phyloP scores from a whole-genome alignment of 53 echinoderm and acorn worm genomes.

The Pentamera pediparva region DNA sequence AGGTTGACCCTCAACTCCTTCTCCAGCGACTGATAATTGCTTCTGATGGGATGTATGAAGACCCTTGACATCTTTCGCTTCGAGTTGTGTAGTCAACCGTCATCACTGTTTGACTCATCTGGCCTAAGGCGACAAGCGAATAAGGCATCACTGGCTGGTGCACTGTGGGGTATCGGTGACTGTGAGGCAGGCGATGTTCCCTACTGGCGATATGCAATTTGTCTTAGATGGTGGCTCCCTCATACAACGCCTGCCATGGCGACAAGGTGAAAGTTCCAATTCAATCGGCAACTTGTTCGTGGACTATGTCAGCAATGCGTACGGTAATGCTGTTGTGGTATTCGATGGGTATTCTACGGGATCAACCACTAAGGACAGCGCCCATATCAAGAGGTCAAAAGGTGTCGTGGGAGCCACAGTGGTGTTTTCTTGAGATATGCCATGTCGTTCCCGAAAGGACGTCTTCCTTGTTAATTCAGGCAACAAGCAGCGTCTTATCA shows the following conservation, averaged over 20 bases:
- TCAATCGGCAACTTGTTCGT: conserved; percentile 29
- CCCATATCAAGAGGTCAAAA: conserved; percentile 5
- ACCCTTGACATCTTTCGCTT: neutral
- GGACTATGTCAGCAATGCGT: conserved; percentile 29
- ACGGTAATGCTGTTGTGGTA: conserved; percentile 26
- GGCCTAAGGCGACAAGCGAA: neutral
- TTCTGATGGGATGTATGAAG: neutral
- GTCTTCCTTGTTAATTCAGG: conserved; percentile 19
- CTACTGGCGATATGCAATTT: conserved; percentile 18
- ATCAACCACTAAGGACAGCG: conserved; percentile 17
- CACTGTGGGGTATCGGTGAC: conserved; percentile 25
- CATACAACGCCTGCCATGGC: conserved; percentile 55
- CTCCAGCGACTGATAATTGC: conserved; percentile 21
- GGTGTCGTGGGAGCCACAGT: conserved; percentile 26
- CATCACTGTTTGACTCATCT: conserved; percentile 26
- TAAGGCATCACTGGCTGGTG: conserved; percentile 23
- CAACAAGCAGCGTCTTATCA: conserved; percentile 24
- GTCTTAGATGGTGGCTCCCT: conserved; percentile 59
- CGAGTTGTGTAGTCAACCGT: conserved; percentile 22
- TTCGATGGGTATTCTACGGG: conserved; percentile 42
- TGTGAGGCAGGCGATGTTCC: neutral
- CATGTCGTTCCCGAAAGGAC: conserved; percentile 1
- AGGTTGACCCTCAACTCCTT: conserved; percentile 35
- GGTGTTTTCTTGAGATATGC: neutral
- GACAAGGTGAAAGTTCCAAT: conserved; percentile 28